Base-by-base conservation (phyloP, 2,797 vertebrate species). In the Diplodus puntazzo region DNA sequence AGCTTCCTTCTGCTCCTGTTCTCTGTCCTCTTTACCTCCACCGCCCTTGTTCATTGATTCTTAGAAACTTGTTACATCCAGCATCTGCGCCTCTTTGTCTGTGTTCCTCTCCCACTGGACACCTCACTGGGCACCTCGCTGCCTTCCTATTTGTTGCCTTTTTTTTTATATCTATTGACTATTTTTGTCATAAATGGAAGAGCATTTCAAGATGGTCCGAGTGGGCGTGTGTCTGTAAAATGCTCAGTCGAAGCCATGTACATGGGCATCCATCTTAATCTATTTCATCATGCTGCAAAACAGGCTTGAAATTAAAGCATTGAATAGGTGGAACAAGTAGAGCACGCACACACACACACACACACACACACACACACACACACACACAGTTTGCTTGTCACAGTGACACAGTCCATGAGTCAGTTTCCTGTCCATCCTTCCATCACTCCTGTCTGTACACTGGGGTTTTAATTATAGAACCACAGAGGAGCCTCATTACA, bases 401-500 rank as follows among this genome's bases (percentile, higher is more conserved):
- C 52, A 73, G 73, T 78, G 78, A 87, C 75, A 89, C 72, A 88
- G 82, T 73, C 84, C 55, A 75, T 76, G 80, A 82, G 71, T 84
- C 87, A 80, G 83, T 75, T 85, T 89, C 75, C 86, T 85, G 85
- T 85, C 84, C 69, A 75, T 84, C 88, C 79, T 78, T 85, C 81
- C 69, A 79, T 89, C 86, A 73, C 79, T 73, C 77, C 70, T 58
- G 45, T 89, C 79, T 73, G 73, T 73, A 87, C 86, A 88, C 87
- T 73, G 64, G 86, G 90, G 88, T 88, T 92, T 92, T 88, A 92
- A 93, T 92, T 91, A 93, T 82, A 85, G 81, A 86, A 85, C 50
- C 82, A 68, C 73, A 77, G 79, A 84, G 75, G 74, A 88, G 84
- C 82, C 76, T 90, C 81, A 92, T 90, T 88, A 91, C 81, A 80